phyloP scores from a whole-genome alignment of 2,888 invertebrate species.

The Scaptomyza parva region DNA sequence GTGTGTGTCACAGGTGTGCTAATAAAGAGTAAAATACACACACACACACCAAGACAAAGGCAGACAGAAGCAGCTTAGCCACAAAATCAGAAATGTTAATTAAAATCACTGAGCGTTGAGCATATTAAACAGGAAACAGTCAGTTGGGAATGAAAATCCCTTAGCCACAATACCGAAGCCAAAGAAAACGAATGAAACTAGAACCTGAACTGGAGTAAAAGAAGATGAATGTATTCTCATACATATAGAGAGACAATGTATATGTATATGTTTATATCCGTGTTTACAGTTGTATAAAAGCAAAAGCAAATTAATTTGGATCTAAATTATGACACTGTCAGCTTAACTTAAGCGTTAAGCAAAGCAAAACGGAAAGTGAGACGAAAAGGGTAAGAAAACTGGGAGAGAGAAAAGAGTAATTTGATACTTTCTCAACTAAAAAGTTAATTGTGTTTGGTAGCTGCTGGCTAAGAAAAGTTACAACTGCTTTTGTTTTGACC shows the following conservation, averaged over 20 bases:
- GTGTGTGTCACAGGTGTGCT: constrained; percentile 64
- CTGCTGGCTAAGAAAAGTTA: not conserved
- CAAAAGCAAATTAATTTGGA: constrained; percentile 51
- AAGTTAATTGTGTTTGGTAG: not conserved
- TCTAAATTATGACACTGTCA: constrained; percentile 57
- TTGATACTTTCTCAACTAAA: not conserved
- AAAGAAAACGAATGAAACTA: constrained; percentile 3
- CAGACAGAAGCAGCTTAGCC: constrained; percentile 45
- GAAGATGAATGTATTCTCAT: constrained; percentile 50
- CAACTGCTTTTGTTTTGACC: not conserved
- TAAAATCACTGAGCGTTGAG: constrained; percentile 75
- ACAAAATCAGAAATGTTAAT: constrained; percentile 80
- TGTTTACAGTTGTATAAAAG: constrained; percentile 16
- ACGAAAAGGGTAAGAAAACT: not conserved
- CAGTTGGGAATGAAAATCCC: constrained; percentile 62
- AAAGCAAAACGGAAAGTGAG: not conserved
- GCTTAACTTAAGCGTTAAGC: constrained; percentile 19
- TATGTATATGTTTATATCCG: too few relatives aligned
- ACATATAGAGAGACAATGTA: too few relatives aligned
- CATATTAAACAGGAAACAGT: constrained; percentile 59
- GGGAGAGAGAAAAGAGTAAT: not conserved
- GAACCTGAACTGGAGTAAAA: constrained; percentile 17
- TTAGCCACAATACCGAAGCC: constrained; percentile 35
- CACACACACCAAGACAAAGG: constrained; percentile 13
- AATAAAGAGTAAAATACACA: constrained; percentile 50